A percentile compares a stretch with the other conserved stretches of the same genome.
Conservation (phyloP, 2,888 invertebrate species). For the Drosophila prolongata region DNA sequence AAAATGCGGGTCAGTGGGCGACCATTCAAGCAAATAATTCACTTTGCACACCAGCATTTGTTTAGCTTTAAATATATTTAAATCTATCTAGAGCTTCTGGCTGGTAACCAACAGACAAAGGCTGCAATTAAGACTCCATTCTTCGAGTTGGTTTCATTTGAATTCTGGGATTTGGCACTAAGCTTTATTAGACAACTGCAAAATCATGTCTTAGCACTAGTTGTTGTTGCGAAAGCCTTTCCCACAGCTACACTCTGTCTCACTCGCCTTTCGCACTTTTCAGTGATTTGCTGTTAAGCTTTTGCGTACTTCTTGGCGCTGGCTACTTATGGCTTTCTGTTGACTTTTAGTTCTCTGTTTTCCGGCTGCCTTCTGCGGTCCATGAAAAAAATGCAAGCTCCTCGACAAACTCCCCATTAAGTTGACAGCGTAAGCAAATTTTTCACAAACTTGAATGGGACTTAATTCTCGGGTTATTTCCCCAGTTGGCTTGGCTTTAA, state of each 20-base stretch:
- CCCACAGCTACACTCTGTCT: slow-evolving; percentile 9
- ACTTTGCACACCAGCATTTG: background rate
- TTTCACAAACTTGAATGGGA: slow-evolving; percentile 67
- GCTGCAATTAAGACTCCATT: slow-evolving; percentile 54
- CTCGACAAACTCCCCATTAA: slow-evolving; percentile 73
- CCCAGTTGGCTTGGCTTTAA: slow-evolving; percentile 22
- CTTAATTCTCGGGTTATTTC: slow-evolving; percentile 46
- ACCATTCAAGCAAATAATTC: slow-evolving; percentile 37
- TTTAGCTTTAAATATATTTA: slow-evolving; percentile 12
- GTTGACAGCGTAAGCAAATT: slow-evolving; percentile 72
- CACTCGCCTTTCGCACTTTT: slow-evolving; percentile 64
- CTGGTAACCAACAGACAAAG: slow-evolving; percentile 11
- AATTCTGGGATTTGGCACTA: slow-evolving; percentile 37
- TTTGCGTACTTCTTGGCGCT: slow-evolving; percentile 64
- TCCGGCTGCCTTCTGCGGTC: slow-evolving; percentile 49
- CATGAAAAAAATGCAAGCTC: slow-evolving; percentile 24
- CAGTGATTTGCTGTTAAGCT: slow-evolving; percentile 75
- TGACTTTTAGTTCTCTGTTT: slow-evolving; percentile 64
- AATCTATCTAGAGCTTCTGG: background rate
- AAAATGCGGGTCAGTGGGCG: slow-evolving; percentile 32
- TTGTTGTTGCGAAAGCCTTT: slow-evolving; percentile 55
- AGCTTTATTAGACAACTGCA: slow-evolving; percentile 51
- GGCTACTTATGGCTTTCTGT: slow-evolving; percentile 61
- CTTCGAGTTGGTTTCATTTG: slow-evolving; percentile 26
- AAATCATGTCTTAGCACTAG: slow-evolving; percentile 30